Conservation (phyloP, 2,113 vertebrate species). For the Scopus umbretta region DNA sequence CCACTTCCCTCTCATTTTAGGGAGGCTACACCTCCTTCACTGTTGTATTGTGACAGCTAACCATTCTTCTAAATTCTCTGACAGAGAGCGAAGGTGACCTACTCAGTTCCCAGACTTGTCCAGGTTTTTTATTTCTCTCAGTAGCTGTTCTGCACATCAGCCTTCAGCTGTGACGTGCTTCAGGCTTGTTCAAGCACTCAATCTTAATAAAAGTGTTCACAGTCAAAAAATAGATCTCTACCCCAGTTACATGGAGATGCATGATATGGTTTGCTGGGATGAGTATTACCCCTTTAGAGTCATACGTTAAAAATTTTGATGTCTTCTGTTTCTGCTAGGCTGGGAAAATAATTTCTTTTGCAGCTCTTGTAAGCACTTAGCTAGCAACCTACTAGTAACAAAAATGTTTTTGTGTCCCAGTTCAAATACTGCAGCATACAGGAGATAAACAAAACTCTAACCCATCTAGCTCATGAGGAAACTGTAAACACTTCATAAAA, state of each 20-base stretch:
- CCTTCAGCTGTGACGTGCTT: not conserved
- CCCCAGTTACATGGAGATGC: not conserved
- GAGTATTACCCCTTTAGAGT: not conserved
- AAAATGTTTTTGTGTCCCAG: not conserved
- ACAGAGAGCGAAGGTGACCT: not conserved
- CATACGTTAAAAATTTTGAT: not conserved
- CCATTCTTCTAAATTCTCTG: not conserved
- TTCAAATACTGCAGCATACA: not conserved
- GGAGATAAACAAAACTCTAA: not conserved
- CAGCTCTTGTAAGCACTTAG: not conserved
- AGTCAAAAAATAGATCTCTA: not conserved
- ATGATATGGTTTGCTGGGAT: not conserved
- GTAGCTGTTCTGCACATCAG: not conserved
- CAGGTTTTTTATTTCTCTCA: not conserved
- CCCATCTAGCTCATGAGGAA: not conserved
- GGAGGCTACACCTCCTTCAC: not conserved
- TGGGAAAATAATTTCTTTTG: not conserved
- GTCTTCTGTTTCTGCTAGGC: not conserved
- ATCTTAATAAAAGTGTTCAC: not conserved
- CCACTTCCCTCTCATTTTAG: not conserved
- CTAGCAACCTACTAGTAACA: not conserved
- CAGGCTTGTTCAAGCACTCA: not conserved
- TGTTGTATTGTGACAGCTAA: not conserved
- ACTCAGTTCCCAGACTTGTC: not conserved
- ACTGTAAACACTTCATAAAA: not conserved